Percentiles rank a stretch among this genome's conserved stretches.
Conservation (phyloP, 2,888 invertebrate genomes). For the Drosophila hawaiiensis region DNA sequence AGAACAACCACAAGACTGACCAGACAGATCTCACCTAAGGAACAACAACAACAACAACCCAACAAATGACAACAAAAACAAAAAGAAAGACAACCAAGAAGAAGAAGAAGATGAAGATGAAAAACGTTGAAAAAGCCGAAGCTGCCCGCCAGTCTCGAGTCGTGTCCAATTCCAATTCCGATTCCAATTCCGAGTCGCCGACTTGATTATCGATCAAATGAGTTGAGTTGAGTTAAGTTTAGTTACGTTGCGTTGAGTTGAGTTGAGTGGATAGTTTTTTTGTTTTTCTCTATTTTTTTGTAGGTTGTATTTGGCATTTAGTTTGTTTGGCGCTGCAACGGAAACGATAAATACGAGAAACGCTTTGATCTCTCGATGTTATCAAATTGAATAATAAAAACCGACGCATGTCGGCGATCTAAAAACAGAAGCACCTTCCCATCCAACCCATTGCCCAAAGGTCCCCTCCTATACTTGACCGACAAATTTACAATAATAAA, state of each 20-base stretch:
- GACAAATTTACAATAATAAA: constrained; percentile 27
- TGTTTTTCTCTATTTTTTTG: not conserved
- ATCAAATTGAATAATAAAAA: constrained; percentile 60
- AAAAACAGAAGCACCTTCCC: constrained; percentile 11
- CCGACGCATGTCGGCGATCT: constrained; percentile 26
- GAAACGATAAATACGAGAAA: constrained; percentile 68
- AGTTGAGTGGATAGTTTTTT: constrained; percentile 13
- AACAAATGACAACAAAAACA: constrained; percentile 28
- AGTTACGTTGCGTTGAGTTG: not conserved
- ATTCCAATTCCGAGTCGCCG: constrained; percentile 32
- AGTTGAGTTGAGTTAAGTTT: constrained; percentile 19
- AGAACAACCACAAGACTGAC: constrained; percentile 68
- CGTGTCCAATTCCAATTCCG: constrained; percentile 35
- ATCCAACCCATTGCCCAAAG: too few relatives aligned
- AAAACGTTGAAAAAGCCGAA: constrained; percentile 20
- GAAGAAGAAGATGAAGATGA: constrained; percentile 1
- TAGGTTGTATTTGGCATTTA: constrained; percentile 9
- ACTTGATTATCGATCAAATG: constrained; percentile 68
- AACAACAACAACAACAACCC: constrained; percentile 18
- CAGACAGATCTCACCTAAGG: constrained; percentile 41
- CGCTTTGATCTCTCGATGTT: constrained; percentile 65
- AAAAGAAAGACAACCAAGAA: constrained; percentile 6
- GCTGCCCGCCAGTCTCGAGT: constrained; percentile 19
- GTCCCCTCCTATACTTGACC: constrained; percentile 2
- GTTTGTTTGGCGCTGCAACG: constrained; percentile 43